Conservation (phyloP, 1,140 invertebrate genomes). For the Elysia chlorotica region DNA sequence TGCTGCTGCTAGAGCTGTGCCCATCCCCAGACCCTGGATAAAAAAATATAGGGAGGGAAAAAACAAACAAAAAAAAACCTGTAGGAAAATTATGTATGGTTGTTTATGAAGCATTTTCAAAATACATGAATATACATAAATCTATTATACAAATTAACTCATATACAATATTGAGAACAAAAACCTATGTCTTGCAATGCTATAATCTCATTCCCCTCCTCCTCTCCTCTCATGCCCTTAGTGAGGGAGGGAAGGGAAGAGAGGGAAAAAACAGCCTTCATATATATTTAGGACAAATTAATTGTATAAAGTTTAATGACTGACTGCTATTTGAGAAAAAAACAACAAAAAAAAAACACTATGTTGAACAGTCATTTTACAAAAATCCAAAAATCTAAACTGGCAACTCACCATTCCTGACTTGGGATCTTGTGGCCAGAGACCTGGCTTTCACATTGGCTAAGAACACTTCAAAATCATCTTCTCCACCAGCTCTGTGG, state of each 20-base stretch:
- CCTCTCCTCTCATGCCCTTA: background rate
- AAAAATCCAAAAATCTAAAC: background rate
- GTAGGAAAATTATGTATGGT: no score
- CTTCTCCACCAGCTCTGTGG: conserved; percentile 59
- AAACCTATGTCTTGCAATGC: no score
- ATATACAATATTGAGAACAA: no score
- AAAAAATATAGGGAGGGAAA: background rate
- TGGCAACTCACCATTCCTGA: conserved; percentile 21
- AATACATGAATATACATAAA: no score
- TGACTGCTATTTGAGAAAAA: no score
- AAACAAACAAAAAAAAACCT: background rate
- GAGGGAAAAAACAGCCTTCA: background rate
- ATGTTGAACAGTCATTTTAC: no score
- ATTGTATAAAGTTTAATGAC: no score
- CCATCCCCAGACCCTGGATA: conserved; percentile 40
- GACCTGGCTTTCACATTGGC: conserved; percentile 59
- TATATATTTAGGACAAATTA: no score
- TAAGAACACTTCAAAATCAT: conserved; percentile 62
- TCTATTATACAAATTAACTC: no score
- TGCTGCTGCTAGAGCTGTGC: conserved; percentile 50
- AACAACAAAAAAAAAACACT: no score
- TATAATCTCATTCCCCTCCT: no score
- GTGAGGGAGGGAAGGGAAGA: background rate
- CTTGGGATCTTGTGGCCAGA: conserved; percentile 46
- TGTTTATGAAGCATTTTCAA: no score